These are phyloP conservation scores for Anoplolepis gracilipes DNA, from an alignment of 1,140 invertebrate species.

Conservation along the genomic window DNA sequence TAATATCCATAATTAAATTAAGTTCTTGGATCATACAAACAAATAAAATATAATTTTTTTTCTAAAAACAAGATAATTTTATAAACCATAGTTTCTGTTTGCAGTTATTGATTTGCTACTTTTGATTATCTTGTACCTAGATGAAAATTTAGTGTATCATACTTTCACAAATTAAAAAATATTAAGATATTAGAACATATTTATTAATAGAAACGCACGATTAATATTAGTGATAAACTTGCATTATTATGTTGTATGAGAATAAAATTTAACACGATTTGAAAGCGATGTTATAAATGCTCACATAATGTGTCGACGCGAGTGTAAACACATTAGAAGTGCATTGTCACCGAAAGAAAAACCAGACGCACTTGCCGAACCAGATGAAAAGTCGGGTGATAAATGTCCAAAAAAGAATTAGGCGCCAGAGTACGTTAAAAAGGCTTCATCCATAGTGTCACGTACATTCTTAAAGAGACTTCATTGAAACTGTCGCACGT, in stretches of 20 bases:
- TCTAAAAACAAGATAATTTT: not conserved
- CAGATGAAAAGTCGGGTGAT: conserved; percentile 36
- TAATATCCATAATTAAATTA: not conserved
- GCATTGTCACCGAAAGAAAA: conserved; percentile 20
- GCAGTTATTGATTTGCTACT: no score
- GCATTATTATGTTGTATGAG: not conserved
- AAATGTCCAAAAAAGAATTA: conserved; percentile 12
- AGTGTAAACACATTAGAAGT: conserved; percentile 52
- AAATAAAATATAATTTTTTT: no score
- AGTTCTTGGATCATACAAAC: not conserved
- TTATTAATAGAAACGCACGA: not conserved
- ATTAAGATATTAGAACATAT: not conserved
- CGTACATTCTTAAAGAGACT: not conserved
- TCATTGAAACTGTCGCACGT: conserved; percentile 21
- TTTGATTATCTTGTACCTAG: no score
- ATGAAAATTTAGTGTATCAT: no score
- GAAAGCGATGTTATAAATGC: not conserved
- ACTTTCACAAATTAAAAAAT: no score
- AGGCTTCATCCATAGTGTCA: conserved; percentile 16
- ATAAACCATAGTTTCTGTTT: not conserved
- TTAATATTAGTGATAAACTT: not conserved
- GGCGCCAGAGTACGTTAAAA: conserved; percentile 8
- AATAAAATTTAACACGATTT: not conserved
- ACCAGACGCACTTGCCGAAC: not conserved
- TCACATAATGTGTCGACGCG: conserved; percentile 18